Conservation (phyloP, 2,797 vertebrate genomes). For the Micrastur ruficollis region DNA sequence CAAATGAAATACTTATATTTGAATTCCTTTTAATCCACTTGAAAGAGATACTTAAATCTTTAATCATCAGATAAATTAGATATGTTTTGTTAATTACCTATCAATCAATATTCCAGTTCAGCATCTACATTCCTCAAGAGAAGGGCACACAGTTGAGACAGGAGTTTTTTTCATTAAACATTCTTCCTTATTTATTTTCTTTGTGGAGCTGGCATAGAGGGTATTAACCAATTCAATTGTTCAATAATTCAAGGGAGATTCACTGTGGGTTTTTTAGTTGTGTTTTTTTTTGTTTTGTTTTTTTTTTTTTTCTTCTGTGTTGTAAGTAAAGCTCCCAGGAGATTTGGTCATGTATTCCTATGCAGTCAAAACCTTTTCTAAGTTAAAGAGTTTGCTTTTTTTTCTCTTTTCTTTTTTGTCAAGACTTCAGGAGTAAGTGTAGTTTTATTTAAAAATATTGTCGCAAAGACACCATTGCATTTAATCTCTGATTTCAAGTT, state of each 20-base stretch:
- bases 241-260: constrained; percentile 47
- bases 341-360: not conserved
- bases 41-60: constrained; percentile 74
- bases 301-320: not conserved
- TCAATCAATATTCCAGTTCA: constrained; percentile 69
- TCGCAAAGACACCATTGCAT: not conserved
- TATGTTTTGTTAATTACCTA: constrained; percentile 76
- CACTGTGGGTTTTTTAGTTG: not conserved
- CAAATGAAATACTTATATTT: constrained; percentile 74
- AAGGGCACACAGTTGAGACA: not conserved
- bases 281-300: not conserved
- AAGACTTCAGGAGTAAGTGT: not conserved
- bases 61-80: constrained; percentile 76
- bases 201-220: not conserved
- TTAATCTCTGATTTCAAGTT: not conserved
- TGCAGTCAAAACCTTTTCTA: not conserved
- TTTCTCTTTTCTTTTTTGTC: not conserved
- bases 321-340: not conserved
- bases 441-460: not conserved
- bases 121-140: constrained; percentile 16
- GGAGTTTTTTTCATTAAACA: not conserved
- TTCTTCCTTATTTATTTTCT: constrained; percentile 1
- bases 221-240: constrained; percentile 7
- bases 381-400: not conserved
- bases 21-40: constrained; percentile 74